Percentiles rank a stretch among this genome's conserved stretches.
Evolutionary conservation across 2,888 invertebrate genomes (phyloP).

Genomic region (Aproaerema taeniolella): DNA sequence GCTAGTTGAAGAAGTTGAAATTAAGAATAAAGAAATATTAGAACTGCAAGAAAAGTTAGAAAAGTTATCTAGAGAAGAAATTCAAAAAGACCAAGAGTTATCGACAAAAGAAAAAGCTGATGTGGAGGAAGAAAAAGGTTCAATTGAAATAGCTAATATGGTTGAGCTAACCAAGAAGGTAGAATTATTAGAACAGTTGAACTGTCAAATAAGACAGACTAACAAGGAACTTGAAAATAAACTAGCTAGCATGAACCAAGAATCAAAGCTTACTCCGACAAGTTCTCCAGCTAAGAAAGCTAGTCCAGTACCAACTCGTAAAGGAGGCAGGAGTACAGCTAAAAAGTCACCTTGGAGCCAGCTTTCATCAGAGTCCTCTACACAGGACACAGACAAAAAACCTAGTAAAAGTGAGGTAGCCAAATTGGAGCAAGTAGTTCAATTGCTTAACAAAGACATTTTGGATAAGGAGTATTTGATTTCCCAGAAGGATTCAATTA

Average conservation of each 20-base stretch:
- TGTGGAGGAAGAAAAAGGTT: constrained; percentile 78
- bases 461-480: constrained; percentile 63
- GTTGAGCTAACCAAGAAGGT: constrained; percentile 66
- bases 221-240: constrained; percentile 74
- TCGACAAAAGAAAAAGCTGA: constrained; percentile 42
- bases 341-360: constrained; percentile 72
- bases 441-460: constrained; percentile 68
- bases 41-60: constrained; percentile 51
- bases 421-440: constrained; percentile 56
- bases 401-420: constrained; percentile 45
- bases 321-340: constrained; percentile 56
- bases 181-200: constrained; percentile 68
- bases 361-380: constrained; percentile 52
- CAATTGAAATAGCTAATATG: constrained; percentile 64
- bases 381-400: constrained; percentile 60
- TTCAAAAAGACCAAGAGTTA: constrained; percentile 12
- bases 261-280: constrained; percentile 37
- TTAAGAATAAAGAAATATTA: constrained; percentile 60
- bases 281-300: constrained; percentile 51
- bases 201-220: constrained; percentile 71
- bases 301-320: constrained; percentile 58
- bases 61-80: constrained; percentile 27
- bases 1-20: constrained; percentile 70
- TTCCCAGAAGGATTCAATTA: constrained; percentile 62
- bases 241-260: constrained; percentile 45